Evolutionary conservation across 2,888 invertebrate species (phyloP).

Genomic region (Parnassius glacialis): DNA sequence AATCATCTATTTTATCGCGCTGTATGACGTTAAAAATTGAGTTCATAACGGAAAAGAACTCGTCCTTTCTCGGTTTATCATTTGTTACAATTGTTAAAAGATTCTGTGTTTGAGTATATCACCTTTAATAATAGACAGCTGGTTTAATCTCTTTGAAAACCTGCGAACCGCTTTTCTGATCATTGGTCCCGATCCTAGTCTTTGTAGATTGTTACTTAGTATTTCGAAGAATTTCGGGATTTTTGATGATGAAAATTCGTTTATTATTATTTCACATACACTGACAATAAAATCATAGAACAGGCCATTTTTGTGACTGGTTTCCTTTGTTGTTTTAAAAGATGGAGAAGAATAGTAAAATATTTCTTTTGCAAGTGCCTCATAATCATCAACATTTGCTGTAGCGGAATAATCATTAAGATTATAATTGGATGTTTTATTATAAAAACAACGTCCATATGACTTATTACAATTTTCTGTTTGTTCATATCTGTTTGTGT

Average conservation of each 20-base stretch:
- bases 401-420: slow-evolving; percentile 3
- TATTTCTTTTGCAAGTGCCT: slow-evolving; percentile 9
- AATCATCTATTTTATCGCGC: slow-evolving; percentile 51
- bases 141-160: slow-evolving; percentile 42
- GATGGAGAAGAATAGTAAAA: neutral
- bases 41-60: slow-evolving; percentile 51
- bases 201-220: slow-evolving; percentile 42
- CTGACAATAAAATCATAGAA: slow-evolving; percentile 50
- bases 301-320: slow-evolving; percentile 39
- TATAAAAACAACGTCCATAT: slow-evolving; percentile 1
- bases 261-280: slow-evolving; percentile 47
- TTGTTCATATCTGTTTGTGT: neutral
- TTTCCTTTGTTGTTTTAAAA: slow-evolving; percentile 16
- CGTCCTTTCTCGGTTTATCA: slow-evolving; percentile 40
- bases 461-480: neutral
- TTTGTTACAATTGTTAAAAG: slow-evolving; percentile 43
- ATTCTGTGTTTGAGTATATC: slow-evolving; percentile 36
- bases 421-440: slow-evolving; percentile 4
- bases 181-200: slow-evolving; percentile 39
- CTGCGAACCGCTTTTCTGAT: slow-evolving; percentile 43
- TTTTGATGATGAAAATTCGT: slow-evolving; percentile 37
- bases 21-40: slow-evolving; percentile 42
- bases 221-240: slow-evolving; percentile 45
- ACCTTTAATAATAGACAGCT: slow-evolving; percentile 40
- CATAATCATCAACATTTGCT: slow-evolving; percentile 6